These are phyloP conservation scores for Euura lappo DNA, from an alignment of 1,140 invertebrate genomes.

Conservation along the genomic window DNA sequence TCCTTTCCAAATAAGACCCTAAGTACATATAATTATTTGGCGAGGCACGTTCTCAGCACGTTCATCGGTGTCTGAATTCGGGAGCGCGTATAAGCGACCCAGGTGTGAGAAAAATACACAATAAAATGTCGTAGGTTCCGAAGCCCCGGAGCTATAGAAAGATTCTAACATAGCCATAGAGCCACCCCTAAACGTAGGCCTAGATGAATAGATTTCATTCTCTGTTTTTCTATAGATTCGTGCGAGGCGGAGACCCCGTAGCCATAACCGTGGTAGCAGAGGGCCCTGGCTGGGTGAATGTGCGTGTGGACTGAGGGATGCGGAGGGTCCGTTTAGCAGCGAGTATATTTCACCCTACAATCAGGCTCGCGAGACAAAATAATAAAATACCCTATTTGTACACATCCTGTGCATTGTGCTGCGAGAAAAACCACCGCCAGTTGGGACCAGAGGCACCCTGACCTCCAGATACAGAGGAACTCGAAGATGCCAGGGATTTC, in stretches of 20 bases:
- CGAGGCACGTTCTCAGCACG: not conserved
- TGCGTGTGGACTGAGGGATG: not conserved
- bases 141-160: conserved; percentile 31
- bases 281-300: not conserved
- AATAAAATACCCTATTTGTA: conserved; percentile 58
- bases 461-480: conserved; percentile 14
- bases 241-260: conserved; percentile 17
- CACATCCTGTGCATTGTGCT: conserved; percentile 61
- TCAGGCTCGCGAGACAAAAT: conserved; percentile 45
- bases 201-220: conserved; percentile 42
- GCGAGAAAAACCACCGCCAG: conserved; percentile 13
- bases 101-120: conserved; percentile 42
- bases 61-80: not conserved
- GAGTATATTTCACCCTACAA: conserved; percentile 54
- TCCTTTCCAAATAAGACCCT: not conserved
- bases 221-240: conserved; percentile 30
- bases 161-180: conserved; percentile 23
- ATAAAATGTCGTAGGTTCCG: conserved; percentile 42
- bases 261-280: not conserved
- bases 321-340: conserved; percentile 45
- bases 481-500: conserved; percentile 28
- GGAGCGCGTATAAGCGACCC: not conserved
- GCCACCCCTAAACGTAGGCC: conserved; percentile 36
- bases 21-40: conserved; percentile 6
- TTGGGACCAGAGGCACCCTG: conserved; percentile 29